Conservation (phyloP, 2,797 vertebrate genomes). For the Onychomys torridus region DNA sequence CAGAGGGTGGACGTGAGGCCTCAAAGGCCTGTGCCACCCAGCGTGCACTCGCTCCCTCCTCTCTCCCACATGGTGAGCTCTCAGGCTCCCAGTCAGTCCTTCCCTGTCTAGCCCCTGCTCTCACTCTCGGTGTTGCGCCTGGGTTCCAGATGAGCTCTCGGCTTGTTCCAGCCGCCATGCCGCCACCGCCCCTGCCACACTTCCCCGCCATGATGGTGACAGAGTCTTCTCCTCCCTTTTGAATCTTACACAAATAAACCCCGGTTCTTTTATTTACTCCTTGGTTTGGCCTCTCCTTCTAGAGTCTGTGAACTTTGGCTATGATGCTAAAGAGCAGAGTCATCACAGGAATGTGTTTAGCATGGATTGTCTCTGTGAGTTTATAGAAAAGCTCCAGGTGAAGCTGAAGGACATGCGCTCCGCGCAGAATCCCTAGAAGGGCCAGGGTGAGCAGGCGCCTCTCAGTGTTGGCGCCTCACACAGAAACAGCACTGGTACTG, state of each 20-base stretch:
- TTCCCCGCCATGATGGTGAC: not conserved
- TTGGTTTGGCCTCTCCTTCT: constrained; percentile 44
- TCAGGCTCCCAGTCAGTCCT: not conserved
- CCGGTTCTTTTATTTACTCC: not conserved
- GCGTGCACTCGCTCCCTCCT: not conserved
- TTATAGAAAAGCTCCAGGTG: constrained; percentile 10
- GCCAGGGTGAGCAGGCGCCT: not conserved
- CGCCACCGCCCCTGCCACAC: too few relatives aligned
- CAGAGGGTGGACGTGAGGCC: not conserved
- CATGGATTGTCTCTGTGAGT: not conserved
- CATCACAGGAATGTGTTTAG: not conserved
- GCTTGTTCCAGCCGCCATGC: not conserved
- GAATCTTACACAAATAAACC: not conserved
- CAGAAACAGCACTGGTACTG: not conserved
- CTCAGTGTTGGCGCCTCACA: not conserved
- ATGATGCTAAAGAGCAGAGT: not conserved
- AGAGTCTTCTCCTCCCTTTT: too few relatives aligned
- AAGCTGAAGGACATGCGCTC: not conserved
- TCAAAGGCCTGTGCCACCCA: not conserved
- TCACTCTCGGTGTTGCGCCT: too few relatives aligned
- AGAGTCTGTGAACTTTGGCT: not conserved
- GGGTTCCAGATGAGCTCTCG: not conserved
- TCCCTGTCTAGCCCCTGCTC: too few relatives aligned
- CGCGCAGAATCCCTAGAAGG: not conserved
- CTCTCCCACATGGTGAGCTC: not conserved